These are phyloP conservation scores for Rhagoletis pomonella DNA, from an alignment of 1,140 invertebrate genomes.

Conservation along the genomic window DNA sequence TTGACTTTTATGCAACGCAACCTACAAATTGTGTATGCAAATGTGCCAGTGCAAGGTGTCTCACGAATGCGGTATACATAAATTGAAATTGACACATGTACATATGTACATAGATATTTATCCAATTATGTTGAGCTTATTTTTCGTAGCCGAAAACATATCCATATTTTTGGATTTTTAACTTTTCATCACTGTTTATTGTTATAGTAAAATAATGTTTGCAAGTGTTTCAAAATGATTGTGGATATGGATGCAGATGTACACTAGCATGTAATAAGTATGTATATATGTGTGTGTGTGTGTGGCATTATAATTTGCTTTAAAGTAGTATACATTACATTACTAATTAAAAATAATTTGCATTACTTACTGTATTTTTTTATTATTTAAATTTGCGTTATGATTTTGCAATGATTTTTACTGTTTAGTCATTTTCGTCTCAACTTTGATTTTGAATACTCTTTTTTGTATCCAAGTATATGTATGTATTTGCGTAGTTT, in stretches of 20 bases:
- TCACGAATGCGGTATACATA: too few species aligned
- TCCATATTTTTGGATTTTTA: background rate
- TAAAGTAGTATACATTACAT: constrained; percentile 55
- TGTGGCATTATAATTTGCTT: constrained; percentile 11
- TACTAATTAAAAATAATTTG: constrained; percentile 53
- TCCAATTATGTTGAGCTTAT: background rate
- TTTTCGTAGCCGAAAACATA: background rate
- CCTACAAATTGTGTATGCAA: background rate
- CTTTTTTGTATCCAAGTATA: background rate
- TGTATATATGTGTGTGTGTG: background rate
- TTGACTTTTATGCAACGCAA: too few species aligned
- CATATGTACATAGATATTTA: background rate
- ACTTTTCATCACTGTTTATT: constrained; percentile 44
- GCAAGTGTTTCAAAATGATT: background rate
- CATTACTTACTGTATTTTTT: constrained; percentile 36
- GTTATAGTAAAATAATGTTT: constrained; percentile 51
- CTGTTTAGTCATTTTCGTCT: constrained; percentile 8
- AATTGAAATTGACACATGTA: too few species aligned
- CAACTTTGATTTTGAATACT: constrained; percentile 2
- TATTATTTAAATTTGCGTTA: constrained; percentile 48
- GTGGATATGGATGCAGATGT: background rate
- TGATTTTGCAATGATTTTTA: constrained; percentile 40
- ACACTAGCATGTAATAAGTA: background rate
- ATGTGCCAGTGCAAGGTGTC: too few species aligned
- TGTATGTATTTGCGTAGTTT: constrained; percentile 10